Base-by-base conservation (phyloP, 2,113 vertebrate species). In the Thryonomys swinderianus region DNA sequence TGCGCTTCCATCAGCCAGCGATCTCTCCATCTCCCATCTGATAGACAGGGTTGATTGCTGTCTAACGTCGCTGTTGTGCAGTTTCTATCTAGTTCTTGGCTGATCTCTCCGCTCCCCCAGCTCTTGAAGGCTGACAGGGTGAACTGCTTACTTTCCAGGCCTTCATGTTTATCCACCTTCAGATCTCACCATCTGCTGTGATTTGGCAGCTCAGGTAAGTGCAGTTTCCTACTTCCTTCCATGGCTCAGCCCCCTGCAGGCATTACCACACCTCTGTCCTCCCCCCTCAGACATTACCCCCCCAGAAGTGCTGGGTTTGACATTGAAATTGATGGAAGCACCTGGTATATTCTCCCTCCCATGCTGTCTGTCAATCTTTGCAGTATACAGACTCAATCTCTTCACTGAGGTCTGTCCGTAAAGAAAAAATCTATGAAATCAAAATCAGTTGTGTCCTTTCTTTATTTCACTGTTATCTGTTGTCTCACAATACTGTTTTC, bases 171-270 rank as follows among this genome's bases (percentile, higher is more conserved):
- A 96, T 97, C 96, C 98, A 95, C 95, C 96, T 85, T 98, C 94
- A 97, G 97, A 98, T 98, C 96, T 98, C 85, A 96, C 98, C 98
- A 98, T 97, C 98, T 98, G 98, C 96, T 98, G 87, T 66, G 96
- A 96, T 97, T 96, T 98, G 96, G 97, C 96, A 98, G 91, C n/a
- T 89, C 96, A 98, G 97, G 98, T 97, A 97, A 98, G 95, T 95
- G 12, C 27, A 0, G 67, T 96, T 78, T 86, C 86, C 94, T 64
- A 3, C 88, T 97, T 97, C 96, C 95, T 97, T 97, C 95, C 10
- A 37, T 95, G 96, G 11, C 62, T 84, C 45, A 94, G 85, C 85
- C 92, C 97, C 96, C 93, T 97, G 53, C 71, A 93, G 94, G 91
- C 91, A 92, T 27, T 91, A 84, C 30, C 27, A 85, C 51, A 61